Evolutionary conservation across 92 coral and sea anemone genomes (phyloP).

Genomic region (Palythoa grandiflora): DNA sequence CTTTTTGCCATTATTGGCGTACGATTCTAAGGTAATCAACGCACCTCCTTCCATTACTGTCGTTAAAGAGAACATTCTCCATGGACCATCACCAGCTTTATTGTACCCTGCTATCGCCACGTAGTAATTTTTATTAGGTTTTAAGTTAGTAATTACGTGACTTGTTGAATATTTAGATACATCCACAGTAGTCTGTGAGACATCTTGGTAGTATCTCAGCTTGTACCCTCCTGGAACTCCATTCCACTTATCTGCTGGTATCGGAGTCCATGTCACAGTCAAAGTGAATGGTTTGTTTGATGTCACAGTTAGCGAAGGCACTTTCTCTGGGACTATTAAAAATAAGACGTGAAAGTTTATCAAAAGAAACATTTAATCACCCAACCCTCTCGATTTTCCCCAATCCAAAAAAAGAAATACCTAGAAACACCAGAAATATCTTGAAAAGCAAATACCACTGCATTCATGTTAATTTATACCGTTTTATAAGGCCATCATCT

Average conservation of each 20-base stretch:
- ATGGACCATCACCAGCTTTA: neutral
- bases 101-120: constrained; percentile 7
- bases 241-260: constrained; percentile 19
- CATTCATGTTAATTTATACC: no score
- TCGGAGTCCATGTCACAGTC: constrained; percentile 13
- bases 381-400: no score
- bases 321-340: neutral
- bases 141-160: neutral
- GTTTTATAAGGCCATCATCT: no score
- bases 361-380: no score
- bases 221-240: constrained; percentile 5
- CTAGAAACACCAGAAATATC: no score
- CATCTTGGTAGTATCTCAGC: constrained; percentile 8
- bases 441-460: no score
- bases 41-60: neutral
- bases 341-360: no score
- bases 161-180: neutral
- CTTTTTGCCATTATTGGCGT: no score
- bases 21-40: neutral
- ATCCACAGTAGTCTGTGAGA: neutral
- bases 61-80: neutral
- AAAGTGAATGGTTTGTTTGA: constrained; percentile 12
- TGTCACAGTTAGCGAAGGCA: neutral
- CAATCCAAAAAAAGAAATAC: no score
- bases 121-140: neutral